Conservation (phyloP, 2,888 invertebrate species). For the Caenorhabditis doughertyi region DNA sequence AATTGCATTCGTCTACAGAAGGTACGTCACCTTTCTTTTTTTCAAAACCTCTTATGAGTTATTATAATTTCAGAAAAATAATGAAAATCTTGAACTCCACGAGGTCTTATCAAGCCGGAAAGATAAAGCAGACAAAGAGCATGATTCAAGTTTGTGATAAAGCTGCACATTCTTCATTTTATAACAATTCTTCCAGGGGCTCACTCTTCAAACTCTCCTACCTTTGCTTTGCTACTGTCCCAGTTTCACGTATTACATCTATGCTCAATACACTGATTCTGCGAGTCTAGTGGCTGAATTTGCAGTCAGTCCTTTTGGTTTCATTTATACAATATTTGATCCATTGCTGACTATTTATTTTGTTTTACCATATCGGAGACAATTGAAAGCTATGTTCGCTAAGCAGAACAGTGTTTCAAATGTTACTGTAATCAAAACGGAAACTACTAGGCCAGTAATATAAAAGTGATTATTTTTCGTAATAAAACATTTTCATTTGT, state of each 20-base stretch:
- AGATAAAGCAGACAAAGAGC: constrained; percentile 48
- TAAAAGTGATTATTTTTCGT: not conserved
- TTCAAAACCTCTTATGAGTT: not conserved
- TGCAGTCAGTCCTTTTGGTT: constrained; percentile 23
- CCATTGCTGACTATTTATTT: constrained; percentile 43
- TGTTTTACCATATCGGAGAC: constrained; percentile 41
- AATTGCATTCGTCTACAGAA: constrained; percentile 35
- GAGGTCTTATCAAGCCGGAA: constrained; percentile 29
- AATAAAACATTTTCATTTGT: not conserved
- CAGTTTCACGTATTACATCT: constrained; percentile 40
- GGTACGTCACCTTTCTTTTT: not conserved
- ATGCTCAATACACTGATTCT: constrained; percentile 20
- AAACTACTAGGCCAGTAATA: constrained; percentile 14
- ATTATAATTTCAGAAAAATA: constrained; percentile 30
- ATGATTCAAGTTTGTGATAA: constrained; percentile 30
- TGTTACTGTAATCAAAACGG: constrained; percentile 6
- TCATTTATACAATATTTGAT: constrained; percentile 43
- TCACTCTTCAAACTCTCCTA: constrained; percentile 48
- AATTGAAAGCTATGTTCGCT: constrained; percentile 24
- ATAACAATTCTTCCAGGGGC: constrained; percentile 30
- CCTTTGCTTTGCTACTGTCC: constrained; percentile 45
- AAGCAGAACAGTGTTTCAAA: not conserved
- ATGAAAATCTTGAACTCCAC: constrained; percentile 45
- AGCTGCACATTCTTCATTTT: not conserved
- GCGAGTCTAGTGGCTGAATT: constrained; percentile 27